phyloP scores from a whole-genome alignment of 2,797 vertebrate species.

The Enteromius trimaculatus region DNA sequence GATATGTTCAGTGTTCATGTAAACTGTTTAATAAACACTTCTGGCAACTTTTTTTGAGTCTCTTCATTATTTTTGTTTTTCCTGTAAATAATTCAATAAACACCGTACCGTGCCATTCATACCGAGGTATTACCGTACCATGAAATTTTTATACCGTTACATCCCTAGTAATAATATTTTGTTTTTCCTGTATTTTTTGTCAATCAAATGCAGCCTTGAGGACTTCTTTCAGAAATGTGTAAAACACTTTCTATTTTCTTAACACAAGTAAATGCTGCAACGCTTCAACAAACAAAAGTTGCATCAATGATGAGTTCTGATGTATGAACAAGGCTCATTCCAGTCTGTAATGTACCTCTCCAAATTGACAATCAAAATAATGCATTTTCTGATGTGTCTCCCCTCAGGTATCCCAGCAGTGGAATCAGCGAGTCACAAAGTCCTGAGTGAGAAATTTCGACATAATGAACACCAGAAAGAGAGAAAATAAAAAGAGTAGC shows the following conservation, averaged over 20 bases:
- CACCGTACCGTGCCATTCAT: too few relatives aligned
- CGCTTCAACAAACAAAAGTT: neutral
- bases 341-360: neutral
- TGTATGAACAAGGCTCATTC: neutral
- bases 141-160: too few relatives aligned
- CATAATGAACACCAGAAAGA: conserved; percentile 40
- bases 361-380: conserved; percentile 31
- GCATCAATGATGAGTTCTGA: neutral
- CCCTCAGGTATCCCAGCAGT: conserved; percentile 24
- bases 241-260: neutral
- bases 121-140: too few relatives aligned
- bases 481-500: neutral
- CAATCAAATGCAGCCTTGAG: neutral
- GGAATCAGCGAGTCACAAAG: conserved; percentile 32
- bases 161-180: too few relatives aligned
- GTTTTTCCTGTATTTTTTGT: neutral
- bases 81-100: too few relatives aligned
- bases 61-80: too few relatives aligned
- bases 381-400: conserved; percentile 10
- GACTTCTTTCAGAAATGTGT: neutral
- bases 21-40: too few relatives aligned
- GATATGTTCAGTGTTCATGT: too few relatives aligned
- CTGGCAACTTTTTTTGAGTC: too few relatives aligned
- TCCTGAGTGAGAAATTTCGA: conserved; percentile 15
- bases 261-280: neutral